Evolutionary conservation across 2,888 invertebrate species (phyloP), one percentile per base, ranked within the genome.

Genomic region (Barypeithes pellucidus): DNA sequence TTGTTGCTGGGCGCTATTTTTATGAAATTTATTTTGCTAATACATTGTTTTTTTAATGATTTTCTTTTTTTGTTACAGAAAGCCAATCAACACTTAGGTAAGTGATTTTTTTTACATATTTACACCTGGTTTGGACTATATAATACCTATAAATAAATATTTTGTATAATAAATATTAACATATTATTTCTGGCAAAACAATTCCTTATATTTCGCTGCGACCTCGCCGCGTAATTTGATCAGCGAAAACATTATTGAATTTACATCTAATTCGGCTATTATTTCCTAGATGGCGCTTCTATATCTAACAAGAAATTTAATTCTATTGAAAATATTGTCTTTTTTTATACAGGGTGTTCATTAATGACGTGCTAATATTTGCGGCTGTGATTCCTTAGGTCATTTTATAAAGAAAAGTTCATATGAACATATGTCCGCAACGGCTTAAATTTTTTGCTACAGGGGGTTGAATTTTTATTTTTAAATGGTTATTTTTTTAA

Each of bases 31-130:
- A 2, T 29, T 29, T 29, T 29, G 9, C 3, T 1, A 2, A 29
- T 8, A 2, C 9, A 39, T 7, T 14, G 22, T 11, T 57, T 29
- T 60, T 9, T n/a, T n/a, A n/a, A 2, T 59, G 1, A 39, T 39
- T 12, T 39, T 1, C 50, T 61, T 71, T 75, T 72, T 78, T 65
- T 76, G 62, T 78, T 79, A 66, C 79, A 79, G 78, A 79, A 77
- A 67, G 71, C 63, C 43, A 77, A 76, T 59, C 77, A 75, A 11
- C 78, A 77, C 61, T 52, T 78, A 20, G 77, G 78, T 79, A 75
- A 78, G 78, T 77, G 12, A 43, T 41, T 61, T 61, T 69, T 65
- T 20, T n/a, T 54, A 22, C 12, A 12, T 39, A 12, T 43, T 45
- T 47, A 16, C 12, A 14, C 4, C 18, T 57, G 16, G 16, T 7